phyloP scores from a whole-genome alignment of 35 echinoderm and acorn worm species.

The Stichopus chloronotus region DNA sequence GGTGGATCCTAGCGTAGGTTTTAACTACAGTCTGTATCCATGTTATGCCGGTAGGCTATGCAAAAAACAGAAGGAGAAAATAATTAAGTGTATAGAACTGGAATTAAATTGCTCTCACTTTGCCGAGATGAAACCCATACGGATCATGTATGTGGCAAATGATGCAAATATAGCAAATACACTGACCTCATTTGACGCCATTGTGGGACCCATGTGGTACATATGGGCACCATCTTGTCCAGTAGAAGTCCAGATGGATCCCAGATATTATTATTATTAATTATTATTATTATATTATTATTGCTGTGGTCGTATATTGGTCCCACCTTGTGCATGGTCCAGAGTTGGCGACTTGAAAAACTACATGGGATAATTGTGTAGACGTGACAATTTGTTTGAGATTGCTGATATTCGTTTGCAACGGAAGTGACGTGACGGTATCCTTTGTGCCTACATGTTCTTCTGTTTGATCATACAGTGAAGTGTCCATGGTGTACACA shows the following conservation, averaged over 20 bases:
- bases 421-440: not conserved
- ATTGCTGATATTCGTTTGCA: not conserved
- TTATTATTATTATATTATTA: no score
- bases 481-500: not conserved
- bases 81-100: not conserved
- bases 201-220: no score
- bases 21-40: not conserved
- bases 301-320: no score
- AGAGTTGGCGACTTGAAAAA: not conserved
- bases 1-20: no score
- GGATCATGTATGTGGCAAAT: no score
- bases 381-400: not conserved
- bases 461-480: not conserved
- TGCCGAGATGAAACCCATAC: no score
- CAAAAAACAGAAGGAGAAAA: not conserved
- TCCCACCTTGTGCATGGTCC: not conserved
- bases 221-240: no score
- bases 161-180: no score
- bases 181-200: no score
- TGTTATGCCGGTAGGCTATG: not conserved
- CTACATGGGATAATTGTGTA: not conserved
- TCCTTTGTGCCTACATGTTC: conserved; percentile 18
- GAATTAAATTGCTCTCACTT: no score
- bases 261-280: no score
- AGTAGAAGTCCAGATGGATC: no score